Conservation (phyloP, 1,140 invertebrate genomes). For the Drosophila insularis region DNA sequence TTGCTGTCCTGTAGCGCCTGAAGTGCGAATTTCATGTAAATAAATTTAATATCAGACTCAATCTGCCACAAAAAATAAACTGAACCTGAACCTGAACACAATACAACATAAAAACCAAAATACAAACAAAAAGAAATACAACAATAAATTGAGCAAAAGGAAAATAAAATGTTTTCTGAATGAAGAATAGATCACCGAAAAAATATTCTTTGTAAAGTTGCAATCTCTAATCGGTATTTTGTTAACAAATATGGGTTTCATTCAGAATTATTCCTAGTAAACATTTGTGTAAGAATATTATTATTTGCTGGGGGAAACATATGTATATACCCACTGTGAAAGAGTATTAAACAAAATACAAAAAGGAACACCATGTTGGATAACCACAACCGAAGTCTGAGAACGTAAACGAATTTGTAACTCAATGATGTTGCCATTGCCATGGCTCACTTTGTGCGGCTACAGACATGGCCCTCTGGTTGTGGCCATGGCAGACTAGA, state of each 20-base stretch:
- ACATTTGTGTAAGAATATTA: too few species aligned
- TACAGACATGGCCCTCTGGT: neutral
- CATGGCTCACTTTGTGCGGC: slow-evolving; percentile 45
- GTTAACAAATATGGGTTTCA: too few species aligned
- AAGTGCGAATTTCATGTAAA: slow-evolving; percentile 70
- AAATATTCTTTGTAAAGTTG: too few species aligned
- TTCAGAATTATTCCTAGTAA: too few species aligned
- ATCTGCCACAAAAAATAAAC: slow-evolving; percentile 48
- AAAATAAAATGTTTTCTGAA: slow-evolving; percentile 2
- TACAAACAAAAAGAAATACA: neutral
- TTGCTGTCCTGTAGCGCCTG: slow-evolving; percentile 10
- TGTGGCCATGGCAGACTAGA: neutral
- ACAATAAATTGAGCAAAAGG: neutral
- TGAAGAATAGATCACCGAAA: too few species aligned
- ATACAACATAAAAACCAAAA: neutral
- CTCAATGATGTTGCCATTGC: slow-evolving; percentile 46
- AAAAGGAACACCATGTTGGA: too few species aligned
- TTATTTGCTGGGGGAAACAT: neutral
- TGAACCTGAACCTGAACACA: too few species aligned
- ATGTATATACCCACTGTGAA: slow-evolving; percentile 2
- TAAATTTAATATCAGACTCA: slow-evolving; percentile 76
- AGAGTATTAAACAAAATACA: slow-evolving; percentile 22
- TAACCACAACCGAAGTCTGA: neutral
- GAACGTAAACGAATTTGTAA: slow-evolving; percentile 63
- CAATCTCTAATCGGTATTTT: too few species aligned